Conservation (phyloP, 35 echinoderm and acorn worm genomes). For the Diadema setosum region DNA sequence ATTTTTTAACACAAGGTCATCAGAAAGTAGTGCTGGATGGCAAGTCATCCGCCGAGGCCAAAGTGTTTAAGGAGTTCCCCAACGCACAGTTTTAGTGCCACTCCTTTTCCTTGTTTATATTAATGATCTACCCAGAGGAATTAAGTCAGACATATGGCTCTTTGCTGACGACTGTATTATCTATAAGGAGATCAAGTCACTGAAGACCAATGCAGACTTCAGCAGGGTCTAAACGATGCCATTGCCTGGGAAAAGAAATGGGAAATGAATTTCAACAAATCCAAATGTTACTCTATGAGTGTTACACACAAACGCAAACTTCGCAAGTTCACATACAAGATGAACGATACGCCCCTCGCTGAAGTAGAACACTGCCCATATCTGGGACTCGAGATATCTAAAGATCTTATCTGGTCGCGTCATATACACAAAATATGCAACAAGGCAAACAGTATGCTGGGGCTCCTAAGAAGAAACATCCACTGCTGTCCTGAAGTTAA, state of each 20-base stretch:
- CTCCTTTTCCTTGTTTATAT: neutral
- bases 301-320: neutral
- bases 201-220: too few relatives aligned
- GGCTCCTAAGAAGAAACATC: too few relatives aligned
- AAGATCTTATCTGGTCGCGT: neutral
- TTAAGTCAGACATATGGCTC: too few relatives aligned
- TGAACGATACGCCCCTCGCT: too few relatives aligned
- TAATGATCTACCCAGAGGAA: too few relatives aligned
- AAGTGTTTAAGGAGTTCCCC: conserved; percentile 41
- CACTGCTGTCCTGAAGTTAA: neutral
- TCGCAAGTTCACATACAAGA: neutral
- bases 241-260: neutral
- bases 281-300: neutral
- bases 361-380: too few relatives aligned
- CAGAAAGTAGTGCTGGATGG: conserved; percentile 47
- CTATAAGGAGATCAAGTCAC: too few relatives aligned
- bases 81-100: conserved; percentile 35
- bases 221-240: too few relatives aligned
- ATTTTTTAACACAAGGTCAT: conserved; percentile 4
- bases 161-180: too few relatives aligned
- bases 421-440: neutral
- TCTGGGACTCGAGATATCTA: too few relatives aligned
- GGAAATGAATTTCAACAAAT: neutral
- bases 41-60: neutral
- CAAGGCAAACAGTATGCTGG: neutral